These are phyloP conservation scores for Musca domestica DNA, from an alignment of 1,140 invertebrate genomes.

Conservation along the genomic window DNA sequence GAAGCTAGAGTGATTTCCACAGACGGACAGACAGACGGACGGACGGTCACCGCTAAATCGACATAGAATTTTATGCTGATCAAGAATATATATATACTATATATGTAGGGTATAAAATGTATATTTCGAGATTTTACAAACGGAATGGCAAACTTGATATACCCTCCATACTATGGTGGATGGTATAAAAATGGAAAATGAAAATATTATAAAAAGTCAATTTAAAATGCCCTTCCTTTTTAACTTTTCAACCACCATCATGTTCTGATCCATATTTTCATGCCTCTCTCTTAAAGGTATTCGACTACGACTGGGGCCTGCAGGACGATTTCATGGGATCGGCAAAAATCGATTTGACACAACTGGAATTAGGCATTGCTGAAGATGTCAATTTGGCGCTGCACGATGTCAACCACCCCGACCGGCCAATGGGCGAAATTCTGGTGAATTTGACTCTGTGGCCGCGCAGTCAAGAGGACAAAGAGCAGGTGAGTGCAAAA, in stretches of 20 bases:
- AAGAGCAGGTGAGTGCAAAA: slow-evolving; percentile 77
- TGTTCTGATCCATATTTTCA: too few relatives aligned
- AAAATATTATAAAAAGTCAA: too few relatives aligned
- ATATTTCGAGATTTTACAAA: too few relatives aligned
- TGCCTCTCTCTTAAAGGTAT: slow-evolving; percentile 65
- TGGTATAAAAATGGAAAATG: too few relatives aligned
- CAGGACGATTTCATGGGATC: slow-evolving; percentile 98
- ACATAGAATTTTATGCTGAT: too few relatives aligned
- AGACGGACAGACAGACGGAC: too few relatives aligned
- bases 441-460: slow-evolving; percentile 76
- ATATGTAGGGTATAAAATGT: too few relatives aligned
- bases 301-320: slow-evolving; percentile 96
- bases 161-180: too few relatives aligned
- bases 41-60: too few relatives aligned
- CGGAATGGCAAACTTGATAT: too few relatives aligned
- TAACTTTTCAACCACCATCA: not conserved
- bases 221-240: not conserved
- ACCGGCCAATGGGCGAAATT: slow-evolving; percentile 77
- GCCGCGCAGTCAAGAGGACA: slow-evolving; percentile 89
- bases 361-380: slow-evolving; percentile 77
- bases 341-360: slow-evolving; percentile 79
- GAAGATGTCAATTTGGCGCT: slow-evolving; percentile 77
- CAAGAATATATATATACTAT: too few relatives aligned
- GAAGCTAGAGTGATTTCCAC: too few relatives aligned
- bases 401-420: slow-evolving; percentile 65